Evolutionary conservation across 2,888 invertebrate species (phyloP), one percentile per base, ranked within the genome.

Genomic region (Heliconius ismenius): DNA sequence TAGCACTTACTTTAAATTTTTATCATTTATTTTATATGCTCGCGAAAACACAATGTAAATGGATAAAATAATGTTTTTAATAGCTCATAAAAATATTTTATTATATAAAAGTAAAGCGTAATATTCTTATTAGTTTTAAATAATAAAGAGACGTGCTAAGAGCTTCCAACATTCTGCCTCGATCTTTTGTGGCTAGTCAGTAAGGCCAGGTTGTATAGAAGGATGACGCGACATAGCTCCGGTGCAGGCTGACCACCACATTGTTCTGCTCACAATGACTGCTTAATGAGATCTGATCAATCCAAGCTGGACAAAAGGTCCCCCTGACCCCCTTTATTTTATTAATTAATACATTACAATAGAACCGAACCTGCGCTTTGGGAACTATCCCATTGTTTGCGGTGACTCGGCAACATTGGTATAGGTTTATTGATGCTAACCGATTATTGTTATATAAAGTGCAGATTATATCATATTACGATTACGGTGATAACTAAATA

Each of bases 291-390:
- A 93, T 92, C 92, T 88, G 92, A 91, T 93, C 91, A 91, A 91
- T 91, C 90, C 90, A 87, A 81, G 84, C 87, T 88, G 92, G 92
- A 93, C 93, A 93, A 93, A 89, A 86, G 90, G 87, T 87, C 84
- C 86, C 87, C 90, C 83, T 80, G 81, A 84, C 84, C 81, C 88
- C 90, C 89, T 90, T 87, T 91, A 92, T 93, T 93, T 93, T 93
- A 93, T 93, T 93, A 93, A 93, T 93, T 93, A 93, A 93, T 92
- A 91, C 90, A 92, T 92, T 93, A 93, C 92, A 93, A 93, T 92
- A 86, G 92, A 90, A 88, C 88, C 88, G 84, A 88, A 91, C 91
- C 90, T 90, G 91, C 86, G 89, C 88, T 89, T 91, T 87, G 88
- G 88, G 83, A 90, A 92, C 91, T 92, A 92, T 90, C 87, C 88